A percentile compares a stretch with the other conserved stretches of the same genome.
phyloP scores from a whole-genome alignment of 2,113 vertebrate genomes.

The Nothobranchius kuhntae region DNA sequence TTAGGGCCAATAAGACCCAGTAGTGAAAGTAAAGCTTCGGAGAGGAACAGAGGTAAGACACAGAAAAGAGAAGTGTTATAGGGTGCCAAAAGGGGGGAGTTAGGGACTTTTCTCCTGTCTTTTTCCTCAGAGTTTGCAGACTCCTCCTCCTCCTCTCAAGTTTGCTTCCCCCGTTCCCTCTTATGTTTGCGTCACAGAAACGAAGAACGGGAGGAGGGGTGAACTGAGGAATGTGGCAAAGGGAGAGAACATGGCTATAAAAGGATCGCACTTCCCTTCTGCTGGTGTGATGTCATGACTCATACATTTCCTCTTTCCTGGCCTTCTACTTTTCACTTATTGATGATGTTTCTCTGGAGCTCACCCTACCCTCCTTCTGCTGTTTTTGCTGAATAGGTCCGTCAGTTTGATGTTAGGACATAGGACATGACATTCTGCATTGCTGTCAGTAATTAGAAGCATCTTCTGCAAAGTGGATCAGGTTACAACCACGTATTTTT shows the following conservation, averaged over 20 bases:
- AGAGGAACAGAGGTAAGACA: conserved; percentile 32
- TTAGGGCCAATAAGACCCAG: background rate
- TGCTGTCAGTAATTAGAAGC: too few species aligned
- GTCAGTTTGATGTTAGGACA: too few species aligned
- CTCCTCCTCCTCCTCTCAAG: background rate
- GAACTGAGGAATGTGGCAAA: conserved; percentile 63
- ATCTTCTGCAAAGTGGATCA: too few species aligned
- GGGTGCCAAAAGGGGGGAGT: conserved; percentile 23
- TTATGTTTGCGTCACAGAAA: conserved; percentile 61
- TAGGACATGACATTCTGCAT: too few species aligned
- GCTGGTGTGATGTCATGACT: conserved; percentile 65
- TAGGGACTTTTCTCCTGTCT: conserved; percentile 59
- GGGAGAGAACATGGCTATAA: conserved; percentile 74
- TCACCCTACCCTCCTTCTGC: background rate
- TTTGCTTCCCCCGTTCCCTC: conserved; percentile 41
- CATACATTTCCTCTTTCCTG: conserved; percentile 67
- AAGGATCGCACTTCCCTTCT: conserved; percentile 73
- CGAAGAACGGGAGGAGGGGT: conserved; percentile 47
- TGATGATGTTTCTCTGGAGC: conserved; percentile 41
- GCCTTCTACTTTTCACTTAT: conserved; percentile 46
- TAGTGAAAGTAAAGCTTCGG: conserved; percentile 59
- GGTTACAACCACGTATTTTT: too few species aligned
- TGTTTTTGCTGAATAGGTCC: conserved; percentile 10
- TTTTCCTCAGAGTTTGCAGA: conserved; percentile 15
- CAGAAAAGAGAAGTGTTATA: conserved; percentile 55